Evolutionary conservation across 1,140 invertebrate species (phyloP).

Genomic region (Aporrectodea caliginosa): DNA sequence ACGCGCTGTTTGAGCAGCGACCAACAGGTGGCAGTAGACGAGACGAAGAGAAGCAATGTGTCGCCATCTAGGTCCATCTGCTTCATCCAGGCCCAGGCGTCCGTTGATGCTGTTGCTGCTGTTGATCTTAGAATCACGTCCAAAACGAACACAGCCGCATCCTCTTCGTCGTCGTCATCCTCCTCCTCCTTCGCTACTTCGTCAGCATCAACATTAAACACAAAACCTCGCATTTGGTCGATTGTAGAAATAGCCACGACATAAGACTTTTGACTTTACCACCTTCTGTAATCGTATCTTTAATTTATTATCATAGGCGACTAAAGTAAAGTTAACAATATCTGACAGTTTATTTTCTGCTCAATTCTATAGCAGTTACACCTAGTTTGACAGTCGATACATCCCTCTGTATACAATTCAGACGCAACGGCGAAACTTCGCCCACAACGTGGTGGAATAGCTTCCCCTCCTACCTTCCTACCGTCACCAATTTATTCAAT

Average conservation of each 20-base stretch:
- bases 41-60: neutral
- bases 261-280: neutral
- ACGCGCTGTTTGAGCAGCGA: neutral
- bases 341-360: neutral
- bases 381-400: neutral
- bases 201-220: too few relatives aligned
- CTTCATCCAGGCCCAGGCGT: neutral
- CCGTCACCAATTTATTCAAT: too few relatives aligned
- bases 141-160: neutral
- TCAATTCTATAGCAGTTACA: neutral
- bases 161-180: neutral
- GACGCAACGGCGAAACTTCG: too few relatives aligned
- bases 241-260: neutral
- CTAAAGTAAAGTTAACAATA: neutral
- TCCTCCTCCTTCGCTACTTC: neutral
- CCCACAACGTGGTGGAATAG: too few relatives aligned
- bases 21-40: neutral
- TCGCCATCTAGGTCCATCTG: neutral
- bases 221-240: neutral
- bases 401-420: neutral
- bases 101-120: neutral
- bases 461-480: too few relatives aligned
- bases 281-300: too few relatives aligned
- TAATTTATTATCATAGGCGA: too few relatives aligned
- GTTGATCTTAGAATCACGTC: neutral